Evolutionary conservation across 2,797 vertebrate genomes (phyloP).

Genomic region (Malacoraja senta): DNA sequence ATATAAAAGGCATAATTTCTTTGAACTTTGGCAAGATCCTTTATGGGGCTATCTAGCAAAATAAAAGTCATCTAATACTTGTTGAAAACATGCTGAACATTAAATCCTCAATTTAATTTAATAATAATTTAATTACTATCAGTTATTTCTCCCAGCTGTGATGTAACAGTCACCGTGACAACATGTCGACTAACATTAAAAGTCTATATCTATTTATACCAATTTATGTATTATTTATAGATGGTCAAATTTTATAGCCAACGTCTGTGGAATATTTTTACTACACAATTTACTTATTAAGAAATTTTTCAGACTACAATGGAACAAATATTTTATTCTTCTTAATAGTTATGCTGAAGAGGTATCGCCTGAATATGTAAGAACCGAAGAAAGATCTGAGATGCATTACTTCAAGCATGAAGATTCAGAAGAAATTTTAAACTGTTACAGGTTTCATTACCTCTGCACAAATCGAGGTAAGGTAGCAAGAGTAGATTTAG

Average conservation of each 20-base stretch:
- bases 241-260: neutral
- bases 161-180: too few relatives aligned
- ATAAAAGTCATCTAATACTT: neutral
- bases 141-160: too few relatives aligned
- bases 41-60: neutral
- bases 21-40: neutral
- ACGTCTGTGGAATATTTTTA: neutral
- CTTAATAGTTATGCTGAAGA: neutral
- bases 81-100: neutral
- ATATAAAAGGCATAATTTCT: neutral
- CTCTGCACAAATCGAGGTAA: slow-evolving; percentile 71
- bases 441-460: slow-evolving; percentile 67
- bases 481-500: slow-evolving; percentile 40
- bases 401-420: slow-evolving; percentile 54
- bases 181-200: neutral
- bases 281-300: neutral
- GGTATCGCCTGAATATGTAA: slow-evolving; percentile 45
- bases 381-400: slow-evolving; percentile 45
- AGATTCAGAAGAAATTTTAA: slow-evolving; percentile 50
- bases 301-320: slow-evolving; percentile 40
- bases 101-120: too few relatives aligned
- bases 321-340: slow-evolving; percentile 44
- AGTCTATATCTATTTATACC: neutral
- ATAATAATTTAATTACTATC: too few relatives aligned
- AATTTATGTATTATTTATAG: neutral